Percentiles rank a stretch among this genome's conserved stretches.
These are phyloP conservation scores for Metellina segmentata DNA, from an alignment of 2,888 invertebrate species.

Conservation along the genomic window DNA sequence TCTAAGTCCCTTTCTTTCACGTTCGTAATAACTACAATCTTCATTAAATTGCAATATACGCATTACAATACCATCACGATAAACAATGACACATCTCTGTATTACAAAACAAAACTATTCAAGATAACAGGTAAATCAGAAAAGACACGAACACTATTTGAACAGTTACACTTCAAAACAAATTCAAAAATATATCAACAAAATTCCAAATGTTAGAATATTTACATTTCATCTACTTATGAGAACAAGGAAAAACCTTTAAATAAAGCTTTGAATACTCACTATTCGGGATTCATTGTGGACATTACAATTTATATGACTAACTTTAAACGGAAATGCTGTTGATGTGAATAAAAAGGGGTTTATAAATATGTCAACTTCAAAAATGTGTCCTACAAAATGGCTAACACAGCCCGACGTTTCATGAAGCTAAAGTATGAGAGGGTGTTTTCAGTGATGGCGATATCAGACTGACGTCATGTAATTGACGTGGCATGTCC, in stretches of 20 bases:
- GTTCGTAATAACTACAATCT: too few species aligned
- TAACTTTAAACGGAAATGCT: constrained; percentile 26
- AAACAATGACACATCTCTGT: constrained; percentile 18
- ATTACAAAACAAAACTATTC: background rate
- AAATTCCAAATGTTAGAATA: background rate
- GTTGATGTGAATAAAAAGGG: constrained; percentile 35
- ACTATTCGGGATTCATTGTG: constrained; percentile 83
- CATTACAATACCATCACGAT: background rate
- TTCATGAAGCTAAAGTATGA: constrained; percentile 72
- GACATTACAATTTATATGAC: constrained; percentile 79
- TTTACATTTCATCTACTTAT: constrained; percentile 29
- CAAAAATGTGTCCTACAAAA: constrained; percentile 72
- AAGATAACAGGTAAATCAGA: background rate
- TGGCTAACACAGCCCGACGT: constrained; percentile 73
- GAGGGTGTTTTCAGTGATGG: constrained; percentile 72
- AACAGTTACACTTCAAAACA: background rate
- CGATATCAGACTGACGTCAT: constrained; percentile 75
- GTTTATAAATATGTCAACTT: constrained; percentile 51
- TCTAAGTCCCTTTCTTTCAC: too few species aligned
- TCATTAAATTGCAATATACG: background rate
- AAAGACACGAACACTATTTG: background rate
- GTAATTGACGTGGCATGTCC: constrained; percentile 75
- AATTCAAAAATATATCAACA: background rate
- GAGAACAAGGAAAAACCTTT: constrained; percentile 55
- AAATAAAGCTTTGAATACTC: constrained; percentile 79